Evolutionary conservation across 2,797 vertebrate genomes (phyloP).

Genomic region (Rousettus madagascariensis): DNA sequence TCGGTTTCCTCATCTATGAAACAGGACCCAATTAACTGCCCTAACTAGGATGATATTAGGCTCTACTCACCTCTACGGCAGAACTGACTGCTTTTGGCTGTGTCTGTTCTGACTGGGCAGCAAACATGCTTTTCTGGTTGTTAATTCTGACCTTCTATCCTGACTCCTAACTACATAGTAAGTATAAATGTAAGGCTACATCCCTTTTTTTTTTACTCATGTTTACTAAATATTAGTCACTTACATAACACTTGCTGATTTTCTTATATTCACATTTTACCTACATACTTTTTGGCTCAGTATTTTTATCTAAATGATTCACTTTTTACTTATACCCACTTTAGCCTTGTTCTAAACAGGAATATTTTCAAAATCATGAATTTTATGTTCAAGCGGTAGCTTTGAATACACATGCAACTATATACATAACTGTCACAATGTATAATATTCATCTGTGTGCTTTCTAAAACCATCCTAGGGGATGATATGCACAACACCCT

Average conservation of each 20-base stretch:
- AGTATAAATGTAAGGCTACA: not conserved
- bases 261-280: not conserved
- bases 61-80: not conserved
- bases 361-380: not conserved
- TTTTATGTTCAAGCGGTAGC: not conserved
- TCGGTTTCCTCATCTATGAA: not conserved
- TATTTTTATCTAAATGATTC: slow-evolving; percentile 5
- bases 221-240: slow-evolving; percentile 12
- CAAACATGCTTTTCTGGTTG: not conserved
- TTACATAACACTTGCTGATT: not conserved
- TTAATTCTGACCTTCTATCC: not conserved
- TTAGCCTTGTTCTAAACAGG: not conserved
- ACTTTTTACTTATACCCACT: not conserved
- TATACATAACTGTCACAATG: not conserved
- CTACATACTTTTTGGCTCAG: not conserved
- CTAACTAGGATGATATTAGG: not conserved
- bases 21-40: not conserved
- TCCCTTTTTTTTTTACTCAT: not conserved
- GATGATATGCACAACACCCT: too few species aligned
- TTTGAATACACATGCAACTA: not conserved
- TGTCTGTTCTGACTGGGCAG: not conserved
- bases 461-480: not conserved
- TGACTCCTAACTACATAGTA: not conserved
- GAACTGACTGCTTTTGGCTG: not conserved
- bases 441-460: not conserved